Percentiles rank a stretch among this genome's conserved stretches.
These are phyloP conservation scores for Sceloporus tristichus DNA, from an alignment of 2,113 vertebrate genomes.

Conservation along the genomic window DNA sequence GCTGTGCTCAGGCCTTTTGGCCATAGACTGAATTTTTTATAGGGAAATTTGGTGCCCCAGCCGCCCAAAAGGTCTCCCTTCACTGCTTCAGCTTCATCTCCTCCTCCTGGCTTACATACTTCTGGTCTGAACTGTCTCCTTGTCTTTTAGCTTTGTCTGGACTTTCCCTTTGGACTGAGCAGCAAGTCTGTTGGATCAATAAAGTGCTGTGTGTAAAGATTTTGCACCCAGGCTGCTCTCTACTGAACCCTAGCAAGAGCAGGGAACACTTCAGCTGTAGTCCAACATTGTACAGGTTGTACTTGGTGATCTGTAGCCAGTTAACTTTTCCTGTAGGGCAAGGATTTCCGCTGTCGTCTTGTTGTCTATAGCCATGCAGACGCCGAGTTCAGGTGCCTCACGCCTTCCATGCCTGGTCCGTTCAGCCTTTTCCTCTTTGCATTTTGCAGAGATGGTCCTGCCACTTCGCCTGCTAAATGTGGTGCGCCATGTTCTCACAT, in stretches of 20 bases:
- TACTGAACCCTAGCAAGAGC: not conserved
- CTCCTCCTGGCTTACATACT: not conserved
- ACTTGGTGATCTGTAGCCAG: too few relatives aligned
- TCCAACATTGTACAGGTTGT: not conserved
- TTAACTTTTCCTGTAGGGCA: too few relatives aligned
- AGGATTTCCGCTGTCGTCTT: too few relatives aligned
- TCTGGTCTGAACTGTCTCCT: conserved; percentile 34
- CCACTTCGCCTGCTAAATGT: too few relatives aligned
- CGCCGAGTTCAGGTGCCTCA: too few relatives aligned
- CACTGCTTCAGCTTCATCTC: not conserved
- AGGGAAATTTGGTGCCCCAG: not conserved
- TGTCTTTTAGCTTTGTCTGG: conserved; percentile 31
- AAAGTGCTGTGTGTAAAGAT: conserved; percentile 43
- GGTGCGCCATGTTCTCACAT: too few relatives aligned
- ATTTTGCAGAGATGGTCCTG: too few relatives aligned
- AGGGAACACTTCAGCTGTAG: not conserved
- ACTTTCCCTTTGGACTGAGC: conserved; percentile 36
- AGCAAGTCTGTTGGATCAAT: conserved; percentile 39
- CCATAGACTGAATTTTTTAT: not conserved
- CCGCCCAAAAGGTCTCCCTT: not conserved
- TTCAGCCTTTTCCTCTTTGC: too few relatives aligned
- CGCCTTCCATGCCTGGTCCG: too few relatives aligned
- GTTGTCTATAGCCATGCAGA: too few relatives aligned
- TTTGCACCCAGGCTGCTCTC: conserved; percentile 28
- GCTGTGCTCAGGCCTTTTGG: not conserved